Conservation (phyloP, 2,888 invertebrate genomes). For the Pollenia amentaria region DNA sequence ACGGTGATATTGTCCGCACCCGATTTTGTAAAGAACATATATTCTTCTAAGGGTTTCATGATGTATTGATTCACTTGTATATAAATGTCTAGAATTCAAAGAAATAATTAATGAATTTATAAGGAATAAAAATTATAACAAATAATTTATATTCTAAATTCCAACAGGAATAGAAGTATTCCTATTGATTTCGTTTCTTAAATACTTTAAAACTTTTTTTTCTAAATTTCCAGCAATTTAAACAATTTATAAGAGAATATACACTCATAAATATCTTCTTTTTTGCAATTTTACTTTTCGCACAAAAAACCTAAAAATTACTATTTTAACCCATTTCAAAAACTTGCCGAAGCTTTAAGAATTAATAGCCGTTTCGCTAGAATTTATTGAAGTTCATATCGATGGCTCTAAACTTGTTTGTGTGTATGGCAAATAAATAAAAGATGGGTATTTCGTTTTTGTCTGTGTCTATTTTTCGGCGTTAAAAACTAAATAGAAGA, state of each 20-base stretch:
- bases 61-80: constrained; percentile 92
- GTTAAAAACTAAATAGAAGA: constrained; percentile 41
- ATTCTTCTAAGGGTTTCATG: constrained; percentile 95
- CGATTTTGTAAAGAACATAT: constrained; percentile 95
- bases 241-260: neutral
- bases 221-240: neutral
- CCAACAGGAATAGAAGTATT: no score
- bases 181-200: neutral
- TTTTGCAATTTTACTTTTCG: constrained; percentile 47
- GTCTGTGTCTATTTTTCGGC: constrained; percentile 16
- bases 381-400: constrained; percentile 77
- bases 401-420: constrained; percentile 31
- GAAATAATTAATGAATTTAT: neutral
- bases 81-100: constrained; percentile 88
- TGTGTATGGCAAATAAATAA: constrained; percentile 2
- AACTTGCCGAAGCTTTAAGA: constrained; percentile 79
- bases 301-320: constrained; percentile 51
- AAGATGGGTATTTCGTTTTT: constrained; percentile 18
- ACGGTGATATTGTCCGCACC: constrained; percentile 93
- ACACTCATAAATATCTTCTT: constrained; percentile 30
- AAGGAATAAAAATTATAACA: neutral
- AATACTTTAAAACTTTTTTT: neutral
- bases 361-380: constrained; percentile 77
- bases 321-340: constrained; percentile 76
- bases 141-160: no score